Base-by-base conservation (phyloP, 2,888 invertebrate species). In the Ichneumoninae sp. region DNA sequence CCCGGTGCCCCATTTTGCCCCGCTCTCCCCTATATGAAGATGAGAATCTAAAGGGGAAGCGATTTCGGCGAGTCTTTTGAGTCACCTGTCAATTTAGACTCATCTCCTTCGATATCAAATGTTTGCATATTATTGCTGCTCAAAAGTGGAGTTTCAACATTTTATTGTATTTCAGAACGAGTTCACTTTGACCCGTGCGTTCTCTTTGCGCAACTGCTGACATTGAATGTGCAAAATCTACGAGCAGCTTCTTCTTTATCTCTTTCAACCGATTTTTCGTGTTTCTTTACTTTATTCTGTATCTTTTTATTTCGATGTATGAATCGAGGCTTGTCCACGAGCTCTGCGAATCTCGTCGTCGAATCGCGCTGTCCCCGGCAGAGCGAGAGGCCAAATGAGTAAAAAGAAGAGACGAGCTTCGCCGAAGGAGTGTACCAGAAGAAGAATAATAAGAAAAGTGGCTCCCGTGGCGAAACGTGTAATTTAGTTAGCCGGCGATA, bases 361-460 rank as follows among this genome's bases (percentile, higher is more conserved):
- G 68, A 47, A 68, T 44, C 63, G 13, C 16, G 63, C 30, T 63
- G 30, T 33, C 30, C 63, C 16, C 30, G 8, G 63, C 16, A 16
- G 2, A 60, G 8, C 30, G 22, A 60, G 26, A 30, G 13, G 10
- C 16, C 16, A 68, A 57, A 71, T 36, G 47, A 19, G 60, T 8
- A 54, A 60, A 33, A 75, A 66, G 69, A 66, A 54, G 60, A 47
- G 44, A 47, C 19, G 50, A 70, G 71, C 36, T 68, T 68, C 26
- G 57, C n/a, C 33, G 19, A 22, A 33, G 40, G 44, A 78, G 78
- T 73, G 50, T 54, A 54, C 66, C 33, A 33, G 66, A 47, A 50
- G 69, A 69, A 73, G 68, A 73, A 63, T 71, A 74, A 82, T 77
- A 80, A 85, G 85, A 85, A 85, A 83, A 85, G 82, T 85, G 82